Evolutionary conservation across 2,888 invertebrate species (phyloP), one percentile per base, ranked within the genome.

Genomic region (Proisotoma minuta): DNA sequence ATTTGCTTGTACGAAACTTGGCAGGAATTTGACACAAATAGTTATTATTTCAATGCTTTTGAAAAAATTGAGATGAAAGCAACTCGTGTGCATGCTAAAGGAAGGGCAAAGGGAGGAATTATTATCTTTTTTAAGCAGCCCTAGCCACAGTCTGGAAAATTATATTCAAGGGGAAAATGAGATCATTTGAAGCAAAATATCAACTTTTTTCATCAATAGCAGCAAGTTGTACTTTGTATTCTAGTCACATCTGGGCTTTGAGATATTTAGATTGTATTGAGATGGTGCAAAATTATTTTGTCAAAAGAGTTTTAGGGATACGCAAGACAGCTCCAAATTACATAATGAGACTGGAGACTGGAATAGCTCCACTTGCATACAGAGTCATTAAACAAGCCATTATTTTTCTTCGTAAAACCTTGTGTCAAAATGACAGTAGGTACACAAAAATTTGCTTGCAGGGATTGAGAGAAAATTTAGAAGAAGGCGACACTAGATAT

Each of bases 71-170:
- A 23, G 1, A 12, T 22, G 1, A 23, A n/a, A 2, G 58, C 58
- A 34, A n/a, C 8, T 1, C 48, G 27, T 23, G n/a, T 3, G 18
- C 4, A 23, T 10, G 5, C 12, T 4, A 58, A 39, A 24, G 58
- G 58, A 1, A 58, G 58, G 24, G 50, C 58, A 50, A 58, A 50
- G n/a, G 58, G 58, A 12, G 58, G 58, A 15, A 49, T 58, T 34
- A 5, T 4, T 2, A 20, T 57, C 1, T 48, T 57, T 3, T 57
- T 48, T 28, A 47, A 29, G 28, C 27, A 3, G 52, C 52, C 10
- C 3, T 52, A 4, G 26, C 12, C 8, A 28, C 22, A 29, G 18
- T 27, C 10, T 24, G 22, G 5, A 27, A 29, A 27, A 29, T 52
- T 27, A 10, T 52, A 28, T 24, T 15, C 15, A 29, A 26, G 28